A percentile compares a stretch with the other conserved stretches of the same genome.
These are phyloP conservation scores for Pseudorasbora parva DNA, from an alignment of 2,113 vertebrate genomes.

Conservation along the genomic window DNA sequence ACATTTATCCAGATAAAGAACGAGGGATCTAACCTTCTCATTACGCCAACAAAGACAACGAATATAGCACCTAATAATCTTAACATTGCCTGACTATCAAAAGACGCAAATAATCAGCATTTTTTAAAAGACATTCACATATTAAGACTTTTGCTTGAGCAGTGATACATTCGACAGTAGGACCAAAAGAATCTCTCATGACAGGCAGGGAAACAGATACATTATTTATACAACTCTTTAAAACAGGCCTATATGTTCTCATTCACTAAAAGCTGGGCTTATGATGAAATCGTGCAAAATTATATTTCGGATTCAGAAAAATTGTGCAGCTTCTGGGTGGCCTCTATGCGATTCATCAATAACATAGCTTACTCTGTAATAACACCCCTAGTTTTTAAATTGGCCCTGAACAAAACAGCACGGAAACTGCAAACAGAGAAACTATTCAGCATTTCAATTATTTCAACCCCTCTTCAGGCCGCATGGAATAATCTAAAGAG, in stretches of 20 bases:
- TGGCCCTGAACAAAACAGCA: slow-evolving; percentile 21
- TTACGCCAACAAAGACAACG: slow-evolving; percentile 71
- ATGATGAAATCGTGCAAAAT: slow-evolving; percentile 1
- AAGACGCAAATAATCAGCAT: slow-evolving; percentile 53
- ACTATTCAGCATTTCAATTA: slow-evolving; percentile 66
- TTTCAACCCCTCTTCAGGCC: slow-evolving; percentile 69
- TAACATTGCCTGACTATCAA: slow-evolving; percentile 59
- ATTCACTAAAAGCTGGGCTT: background rate
- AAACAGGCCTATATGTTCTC: background rate
- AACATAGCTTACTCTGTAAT: slow-evolving; percentile 1
- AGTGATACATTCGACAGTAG: slow-evolving; percentile 1
- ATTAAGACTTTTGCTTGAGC: slow-evolving; percentile 18
- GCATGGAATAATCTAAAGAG: slow-evolving; percentile 68
- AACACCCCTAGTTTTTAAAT: slow-evolving; percentile 28
- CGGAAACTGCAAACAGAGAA: slow-evolving; percentile 39
- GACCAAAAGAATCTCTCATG: background rate
- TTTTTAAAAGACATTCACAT: background rate
- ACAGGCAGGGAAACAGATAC: background rate
- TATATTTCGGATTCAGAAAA: background rate
- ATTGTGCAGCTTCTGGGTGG: background rate
- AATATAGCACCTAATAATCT: slow-evolving; percentile 69
- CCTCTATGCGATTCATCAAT: background rate
- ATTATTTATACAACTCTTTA: slow-evolving; percentile 9
- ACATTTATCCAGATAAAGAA: slow-evolving; percentile 56
- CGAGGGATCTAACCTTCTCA: slow-evolving; percentile 66